Evolutionary conservation across 2,113 vertebrate species (phyloP).

Genomic region (Centropus unirufus): DNA sequence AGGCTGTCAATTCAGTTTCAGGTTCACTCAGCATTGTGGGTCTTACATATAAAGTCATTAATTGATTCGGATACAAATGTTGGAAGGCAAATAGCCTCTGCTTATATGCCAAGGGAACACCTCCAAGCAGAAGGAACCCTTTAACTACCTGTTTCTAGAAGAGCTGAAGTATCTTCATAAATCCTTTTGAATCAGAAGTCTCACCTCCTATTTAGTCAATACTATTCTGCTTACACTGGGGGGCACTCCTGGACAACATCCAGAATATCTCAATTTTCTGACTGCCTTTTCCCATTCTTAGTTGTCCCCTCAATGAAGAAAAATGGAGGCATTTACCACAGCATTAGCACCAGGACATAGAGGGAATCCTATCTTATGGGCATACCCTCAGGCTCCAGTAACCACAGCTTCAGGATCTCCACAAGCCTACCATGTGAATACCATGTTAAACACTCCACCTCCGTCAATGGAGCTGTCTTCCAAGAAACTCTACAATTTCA

Average conservation of each 20-base stretch:
- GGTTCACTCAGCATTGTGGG: not conserved
- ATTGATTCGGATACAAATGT: not conserved
- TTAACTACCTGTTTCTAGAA: not conserved
- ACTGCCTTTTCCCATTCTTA: not conserved
- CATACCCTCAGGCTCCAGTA: not conserved
- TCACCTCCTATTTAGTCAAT: not conserved
- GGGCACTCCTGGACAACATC: not conserved
- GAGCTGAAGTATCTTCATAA: not conserved
- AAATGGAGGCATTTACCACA: not conserved
- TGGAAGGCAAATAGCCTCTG: not conserved
- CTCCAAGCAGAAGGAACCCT: not conserved
- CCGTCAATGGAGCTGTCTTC: not conserved
- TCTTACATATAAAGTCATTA: not conserved
- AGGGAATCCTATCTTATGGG: not conserved
- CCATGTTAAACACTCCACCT: rapidly evolving
- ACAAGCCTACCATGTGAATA: not conserved
- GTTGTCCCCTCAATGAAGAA: not conserved
- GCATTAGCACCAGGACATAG: not conserved
- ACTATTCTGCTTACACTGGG: not conserved
- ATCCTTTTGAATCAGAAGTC: not conserved
- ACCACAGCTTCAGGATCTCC: not conserved
- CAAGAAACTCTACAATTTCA: not conserved
- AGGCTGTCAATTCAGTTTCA: not conserved
- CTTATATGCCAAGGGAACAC: not conserved
- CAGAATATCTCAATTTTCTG: not conserved